These are phyloP conservation scores for Zophobas atratus DNA, from an alignment of 1,140 invertebrate genomes.

Conservation along the genomic window DNA sequence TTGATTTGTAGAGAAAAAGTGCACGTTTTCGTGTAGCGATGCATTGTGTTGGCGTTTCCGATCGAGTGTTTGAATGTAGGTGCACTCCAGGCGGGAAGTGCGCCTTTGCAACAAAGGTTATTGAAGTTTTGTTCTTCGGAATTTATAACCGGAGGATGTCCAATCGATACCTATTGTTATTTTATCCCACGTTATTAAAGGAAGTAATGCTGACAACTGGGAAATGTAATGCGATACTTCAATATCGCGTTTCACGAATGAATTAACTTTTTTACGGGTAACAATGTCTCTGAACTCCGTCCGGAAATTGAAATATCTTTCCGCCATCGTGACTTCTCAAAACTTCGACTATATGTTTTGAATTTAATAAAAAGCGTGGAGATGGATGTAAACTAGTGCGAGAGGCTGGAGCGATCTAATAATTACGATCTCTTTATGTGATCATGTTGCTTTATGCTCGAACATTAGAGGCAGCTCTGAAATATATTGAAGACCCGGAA, in stretches of 20 bases:
- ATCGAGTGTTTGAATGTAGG: not conserved
- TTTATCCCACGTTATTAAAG: slow-evolving; percentile 54
- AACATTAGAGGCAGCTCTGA: slow-evolving; percentile 50
- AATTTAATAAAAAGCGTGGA: slow-evolving; percentile 8
- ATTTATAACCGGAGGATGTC: slow-evolving; percentile 33
- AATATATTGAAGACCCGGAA: slow-evolving; percentile 52
- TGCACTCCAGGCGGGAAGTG: too few relatives aligned
- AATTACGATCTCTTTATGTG: slow-evolving; percentile 21
- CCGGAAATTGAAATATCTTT: slow-evolving; percentile 58
- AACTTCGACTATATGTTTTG: slow-evolving; percentile 20
- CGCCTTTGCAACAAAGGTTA: slow-evolving; percentile 17
- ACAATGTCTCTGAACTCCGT: slow-evolving; percentile 36
- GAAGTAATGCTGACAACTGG: slow-evolving; percentile 54
- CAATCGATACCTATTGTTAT: slow-evolving; percentile 55
- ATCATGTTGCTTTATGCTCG: slow-evolving; percentile 47
- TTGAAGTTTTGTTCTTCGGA: slow-evolving; percentile 38
- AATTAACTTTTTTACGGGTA: slow-evolving; percentile 53
- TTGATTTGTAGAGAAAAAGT: too few relatives aligned
- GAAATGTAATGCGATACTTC: slow-evolving; percentile 54
- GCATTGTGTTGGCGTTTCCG: not conserved
- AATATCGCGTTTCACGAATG: slow-evolving; percentile 58
- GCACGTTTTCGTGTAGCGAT: too few relatives aligned
- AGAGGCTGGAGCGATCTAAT: not conserved
- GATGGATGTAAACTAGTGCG: slow-evolving; percentile 17
- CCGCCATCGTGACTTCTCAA: slow-evolving; percentile 12